Conservation (phyloP, 1,140 invertebrate genomes). For the Aphelinus atriplicis region DNA sequence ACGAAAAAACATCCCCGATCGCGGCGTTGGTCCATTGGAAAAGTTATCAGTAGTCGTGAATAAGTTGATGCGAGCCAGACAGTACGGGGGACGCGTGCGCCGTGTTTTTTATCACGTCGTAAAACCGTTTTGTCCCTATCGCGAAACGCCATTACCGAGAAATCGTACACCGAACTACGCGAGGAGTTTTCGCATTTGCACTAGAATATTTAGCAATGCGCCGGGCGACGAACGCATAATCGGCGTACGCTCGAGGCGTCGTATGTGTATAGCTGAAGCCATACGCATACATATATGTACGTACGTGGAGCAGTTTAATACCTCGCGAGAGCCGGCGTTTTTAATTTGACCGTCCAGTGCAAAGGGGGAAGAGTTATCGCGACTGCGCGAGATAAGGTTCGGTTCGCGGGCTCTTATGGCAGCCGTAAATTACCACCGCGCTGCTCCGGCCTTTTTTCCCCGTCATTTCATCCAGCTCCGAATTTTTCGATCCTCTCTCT, state of each 20-base stretch:
- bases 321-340: conserved; percentile 7
- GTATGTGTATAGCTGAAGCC: too few species aligned
- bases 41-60: too few species aligned
- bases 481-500: background rate
- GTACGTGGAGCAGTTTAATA: background rate
- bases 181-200: background rate
- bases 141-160: too few species aligned
- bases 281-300: background rate
- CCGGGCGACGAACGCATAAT: conserved; percentile 10
- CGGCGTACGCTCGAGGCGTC: background rate
- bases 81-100: too few species aligned
- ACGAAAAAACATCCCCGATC: too few species aligned
- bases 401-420: conserved; percentile 10
- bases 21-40: too few species aligned
- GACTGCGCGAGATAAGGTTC: conserved; percentile 11
- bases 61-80: too few species aligned
- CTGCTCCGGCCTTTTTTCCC: background rate
- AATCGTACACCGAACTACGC: too few species aligned
- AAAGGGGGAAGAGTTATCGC: conserved; percentile 25
- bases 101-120: too few species aligned
- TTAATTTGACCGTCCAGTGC: conserved; percentile 26
- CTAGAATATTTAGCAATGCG: background rate
- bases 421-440: conserved; percentile 10
- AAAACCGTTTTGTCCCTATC: too few species aligned
- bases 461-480: background rate